These are phyloP conservation scores for Oscheius sp. DNA, from an alignment of 2,888 invertebrate genomes.

Conservation along the genomic window DNA sequence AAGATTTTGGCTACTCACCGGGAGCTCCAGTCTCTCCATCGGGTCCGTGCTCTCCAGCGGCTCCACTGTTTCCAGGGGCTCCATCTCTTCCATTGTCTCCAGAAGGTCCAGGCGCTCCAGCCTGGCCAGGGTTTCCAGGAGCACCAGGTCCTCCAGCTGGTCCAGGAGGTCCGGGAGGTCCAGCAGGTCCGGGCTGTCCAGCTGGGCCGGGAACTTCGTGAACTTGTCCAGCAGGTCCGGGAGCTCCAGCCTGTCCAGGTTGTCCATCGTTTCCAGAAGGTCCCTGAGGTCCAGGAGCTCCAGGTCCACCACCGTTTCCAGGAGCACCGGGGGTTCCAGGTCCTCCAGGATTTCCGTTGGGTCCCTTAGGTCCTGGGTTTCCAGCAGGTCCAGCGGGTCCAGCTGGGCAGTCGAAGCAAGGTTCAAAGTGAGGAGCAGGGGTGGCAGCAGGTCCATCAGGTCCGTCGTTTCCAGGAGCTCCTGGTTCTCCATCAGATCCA, in stretches of 20 bases:
- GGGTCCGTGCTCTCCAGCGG: slow-evolving; percentile 37
- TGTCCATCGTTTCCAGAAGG: slow-evolving; percentile 54
- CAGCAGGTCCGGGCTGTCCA: slow-evolving; percentile 57
- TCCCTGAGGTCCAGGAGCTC: slow-evolving; percentile 54
- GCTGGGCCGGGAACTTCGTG: slow-evolving; percentile 46
- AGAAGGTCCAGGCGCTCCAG: slow-evolving; percentile 47
- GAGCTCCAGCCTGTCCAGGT: slow-evolving; percentile 55
- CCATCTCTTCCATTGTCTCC: slow-evolving; percentile 45
- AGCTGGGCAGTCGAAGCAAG: slow-evolving; percentile 59
- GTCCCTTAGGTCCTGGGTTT: slow-evolving; percentile 58
- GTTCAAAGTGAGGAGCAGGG: slow-evolving; percentile 54
- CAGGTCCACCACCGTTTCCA: slow-evolving; percentile 59
- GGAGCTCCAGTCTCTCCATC: slow-evolving; percentile 46
- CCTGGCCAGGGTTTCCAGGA: slow-evolving; percentile 50
- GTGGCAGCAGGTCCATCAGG: slow-evolving; percentile 60
- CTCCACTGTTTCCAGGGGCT: slow-evolving; percentile 42
- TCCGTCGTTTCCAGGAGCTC: slow-evolving; percentile 58
- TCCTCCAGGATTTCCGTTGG: slow-evolving; percentile 55
- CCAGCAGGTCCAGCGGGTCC: slow-evolving; percentile 59
- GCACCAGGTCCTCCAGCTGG: slow-evolving; percentile 58
- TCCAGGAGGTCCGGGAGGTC: slow-evolving; percentile 57
- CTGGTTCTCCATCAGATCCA: slow-evolving; percentile 48
- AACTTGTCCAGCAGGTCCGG: slow-evolving; percentile 34
- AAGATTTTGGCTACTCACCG: slow-evolving; percentile 23
- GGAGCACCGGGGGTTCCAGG: slow-evolving; percentile 59